Evolutionary conservation across 2,888 invertebrate genomes (phyloP).

Genomic region (Leptarthrus brevirostris): DNA sequence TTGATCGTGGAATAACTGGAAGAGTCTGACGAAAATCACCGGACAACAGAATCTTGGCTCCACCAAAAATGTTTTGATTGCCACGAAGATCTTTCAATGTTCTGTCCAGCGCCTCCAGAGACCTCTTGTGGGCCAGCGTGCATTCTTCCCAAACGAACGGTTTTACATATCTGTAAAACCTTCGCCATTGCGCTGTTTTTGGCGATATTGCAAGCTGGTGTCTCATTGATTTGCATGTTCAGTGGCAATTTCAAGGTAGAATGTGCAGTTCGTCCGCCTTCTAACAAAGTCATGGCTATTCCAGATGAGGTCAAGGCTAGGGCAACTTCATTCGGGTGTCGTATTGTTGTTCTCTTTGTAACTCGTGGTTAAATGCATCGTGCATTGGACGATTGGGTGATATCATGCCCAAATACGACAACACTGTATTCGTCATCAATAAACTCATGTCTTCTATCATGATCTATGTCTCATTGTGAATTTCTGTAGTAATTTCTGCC

Average conservation of each 20-base stretch:
- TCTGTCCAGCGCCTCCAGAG: slow-evolving; percentile 52
- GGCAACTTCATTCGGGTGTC: too few relatives aligned
- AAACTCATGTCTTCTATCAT: slow-evolving; percentile 56
- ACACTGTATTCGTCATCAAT: slow-evolving; percentile 55
- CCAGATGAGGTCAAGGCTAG: slow-evolving; percentile 64
- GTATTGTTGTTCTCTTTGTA: slow-evolving; percentile 56
- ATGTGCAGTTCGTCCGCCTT: slow-evolving; percentile 59
- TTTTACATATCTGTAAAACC: slow-evolving; percentile 43
- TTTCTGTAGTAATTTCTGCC: neutral
- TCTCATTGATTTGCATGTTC: slow-evolving; percentile 53
- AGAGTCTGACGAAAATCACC: slow-evolving; percentile 60
- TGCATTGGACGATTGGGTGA: slow-evolving; percentile 55
- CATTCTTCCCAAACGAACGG: slow-evolving; percentile 59
- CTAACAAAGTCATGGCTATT: slow-evolving; percentile 64
- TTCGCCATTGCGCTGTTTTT: slow-evolving; percentile 49
- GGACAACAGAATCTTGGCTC: slow-evolving; percentile 56
- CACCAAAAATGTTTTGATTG: slow-evolving; percentile 47
- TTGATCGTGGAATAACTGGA: slow-evolving; percentile 56
- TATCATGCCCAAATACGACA: slow-evolving; percentile 57
- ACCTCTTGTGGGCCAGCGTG: slow-evolving; percentile 59
- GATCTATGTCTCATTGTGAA: neutral
- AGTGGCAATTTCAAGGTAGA: slow-evolving; percentile 60
- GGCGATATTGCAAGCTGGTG: slow-evolving; percentile 54
- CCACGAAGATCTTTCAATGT: slow-evolving; percentile 57
- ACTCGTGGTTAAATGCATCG: slow-evolving; percentile 56